Evolutionary conservation across 2,888 invertebrate genomes (phyloP), one percentile per base, ranked within the genome.

Genomic region (Megastigmus dorsalis): DNA sequence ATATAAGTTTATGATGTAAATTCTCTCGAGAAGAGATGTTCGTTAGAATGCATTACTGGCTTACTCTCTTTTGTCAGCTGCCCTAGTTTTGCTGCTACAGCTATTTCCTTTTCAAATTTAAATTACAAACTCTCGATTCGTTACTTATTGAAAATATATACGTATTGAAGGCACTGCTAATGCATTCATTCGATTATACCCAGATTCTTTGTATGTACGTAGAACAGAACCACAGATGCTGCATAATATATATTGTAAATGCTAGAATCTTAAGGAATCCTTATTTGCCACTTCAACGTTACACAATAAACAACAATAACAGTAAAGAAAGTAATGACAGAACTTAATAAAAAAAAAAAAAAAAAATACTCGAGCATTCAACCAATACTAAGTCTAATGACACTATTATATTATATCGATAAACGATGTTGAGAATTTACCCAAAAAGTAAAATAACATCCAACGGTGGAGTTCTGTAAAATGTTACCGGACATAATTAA

Each of bases 391-490:
- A 0, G 9, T 26, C 13, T 55, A 59, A 70, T 30, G 18, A n/a
- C n/a, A n/a, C n/a, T 63, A 48, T 48, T 20, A 20, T 66, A 45
- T 43, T 59, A n/a, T n/a, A 41, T 50, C 15, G 10, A 28, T 54
- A 60, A n/a, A 30, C 10, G 28, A 36, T 65, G 10, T 48, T 48
- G 26, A 66, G 2, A n/a, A 26, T 28, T 26, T n/a, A 23, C 15
- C 33, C 6, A 20, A 57, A 20, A 30, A 30, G 15, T 13, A 18
- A 54, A 33, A 54, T 33, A 30, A 52, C 41, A 66, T 41, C 62
- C 72, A 68, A 72, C 72, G 75, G 75, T 75, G 72, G 72, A 52
- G 63, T 59, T 63, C 57, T 59, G 57, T 45, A 54, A 67, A 75
- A 52, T 30, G 72, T 72, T 75, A 75, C 68, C 72, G 52, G 23